Base-by-base conservation (phyloP, 2,797 vertebrate species). In the Dermochelys coriacea region DNA sequence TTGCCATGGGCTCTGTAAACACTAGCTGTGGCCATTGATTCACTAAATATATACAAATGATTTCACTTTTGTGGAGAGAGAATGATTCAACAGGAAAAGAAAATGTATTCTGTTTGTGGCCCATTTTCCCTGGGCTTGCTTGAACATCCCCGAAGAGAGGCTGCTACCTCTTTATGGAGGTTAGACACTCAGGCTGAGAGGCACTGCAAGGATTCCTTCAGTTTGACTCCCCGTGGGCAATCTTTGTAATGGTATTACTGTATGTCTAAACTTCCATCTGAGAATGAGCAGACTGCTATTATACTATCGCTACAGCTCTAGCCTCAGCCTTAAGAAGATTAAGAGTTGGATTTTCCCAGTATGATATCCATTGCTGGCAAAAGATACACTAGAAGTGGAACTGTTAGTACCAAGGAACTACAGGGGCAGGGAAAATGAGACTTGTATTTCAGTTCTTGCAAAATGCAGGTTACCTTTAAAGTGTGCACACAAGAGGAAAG, bases 241-340 rank as follows among this genome's bases (percentile, higher is more conserved):
- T 91, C 61, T 93, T 31, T 92, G 64, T 93, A 96, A 96, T 93
- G 93, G 80, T 86, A 71, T 93, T 91, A 85, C 77, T 95, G 93
- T 97, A 82, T 95, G 85, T 97, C 88, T 82, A 96, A 88, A 78
- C 90, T 96, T 96, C 29, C 7, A 87, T 91, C 79, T 93, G 45
- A 5, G 6, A 90, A 55, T 80, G 79, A 96, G 6, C 47, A 84
- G 84, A 94, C 86, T 61, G 45, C 25, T 0, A 0, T 90, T 95
- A 74, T 45, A 52, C 75, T 91, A 34, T 61, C 79, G 85, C 31
- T 61, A 41, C n/a, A 34, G 47, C 50, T 78, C 8, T 5, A 90
- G 45, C 37, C 59, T 94, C 81, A 83, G 86, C 92, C 83, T 86
- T 71, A 83, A 79, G 91, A 91, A 87, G 80, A 91, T 87, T 78